phyloP scores from a whole-genome alignment of 2,797 vertebrate species.

The Pseudochaenichthys georgianus region DNA sequence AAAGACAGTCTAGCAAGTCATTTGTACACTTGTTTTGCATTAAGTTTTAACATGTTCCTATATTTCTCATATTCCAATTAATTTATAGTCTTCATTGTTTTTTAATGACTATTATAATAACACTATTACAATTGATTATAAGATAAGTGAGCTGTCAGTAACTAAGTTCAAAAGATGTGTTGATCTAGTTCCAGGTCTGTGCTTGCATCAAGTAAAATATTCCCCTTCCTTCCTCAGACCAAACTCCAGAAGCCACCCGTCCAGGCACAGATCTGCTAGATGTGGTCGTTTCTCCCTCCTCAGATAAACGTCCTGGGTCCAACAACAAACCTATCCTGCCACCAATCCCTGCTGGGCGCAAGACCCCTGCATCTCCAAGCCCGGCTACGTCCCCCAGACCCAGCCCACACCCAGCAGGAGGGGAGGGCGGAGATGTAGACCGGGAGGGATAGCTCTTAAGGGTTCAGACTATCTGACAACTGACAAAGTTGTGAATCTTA shows the following conservation, averaged over 20 bases:
- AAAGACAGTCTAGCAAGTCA: background rate
- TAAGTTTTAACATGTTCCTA: background rate
- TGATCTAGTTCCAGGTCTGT: background rate
- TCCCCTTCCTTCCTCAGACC: slow-evolving; percentile 46
- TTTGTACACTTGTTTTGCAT: background rate
- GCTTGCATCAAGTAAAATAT: slow-evolving; percentile 3
- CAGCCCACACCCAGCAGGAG: background rate
- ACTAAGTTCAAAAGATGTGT: background rate
- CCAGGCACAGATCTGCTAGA: slow-evolving; percentile 37
- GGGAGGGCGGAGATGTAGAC: slow-evolving; percentile 1
- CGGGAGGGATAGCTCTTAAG: slow-evolving; percentile 12
- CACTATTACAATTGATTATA: background rate
- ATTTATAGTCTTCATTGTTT: background rate
- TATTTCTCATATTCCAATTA: background rate
- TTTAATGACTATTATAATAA: background rate
- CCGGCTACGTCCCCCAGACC: slow-evolving; percentile 32
- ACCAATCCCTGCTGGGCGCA: slow-evolving; percentile 86
- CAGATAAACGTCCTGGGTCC: slow-evolving; percentile 75
- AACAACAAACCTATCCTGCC: slow-evolving; percentile 87
- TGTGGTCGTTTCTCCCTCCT: slow-evolving; percentile 34
- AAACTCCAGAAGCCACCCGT: slow-evolving; percentile 42
- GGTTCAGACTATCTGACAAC: slow-evolving; percentile 9
- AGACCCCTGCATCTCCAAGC: slow-evolving; percentile 57
- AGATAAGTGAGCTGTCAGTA: background rate
- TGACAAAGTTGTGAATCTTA: background rate